Base-by-base conservation (phyloP, 53 echinoderm and acorn worm genomes). In the Temnopleurus reevesii region DNA sequence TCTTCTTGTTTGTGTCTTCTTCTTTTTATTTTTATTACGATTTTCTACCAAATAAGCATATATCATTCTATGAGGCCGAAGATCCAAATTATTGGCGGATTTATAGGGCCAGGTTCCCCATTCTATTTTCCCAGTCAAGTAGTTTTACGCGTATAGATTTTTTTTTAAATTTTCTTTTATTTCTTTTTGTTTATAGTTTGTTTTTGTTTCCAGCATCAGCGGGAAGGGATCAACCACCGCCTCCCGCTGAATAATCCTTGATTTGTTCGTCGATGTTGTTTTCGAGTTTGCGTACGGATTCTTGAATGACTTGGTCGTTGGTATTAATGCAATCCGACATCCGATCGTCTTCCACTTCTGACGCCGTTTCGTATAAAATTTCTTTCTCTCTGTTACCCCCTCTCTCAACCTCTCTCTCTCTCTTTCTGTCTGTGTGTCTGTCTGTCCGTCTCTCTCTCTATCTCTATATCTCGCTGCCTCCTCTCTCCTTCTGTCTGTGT, bases 341-440 rank as follows among this genome's bases (percentile, higher is more conserved):
- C 21, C 43, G 71, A 71, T 71, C 71, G 7, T 1, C 38, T 19
- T 41, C 71, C 38, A 33, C 63, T 63, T 18, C 31, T 3, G 5
- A 33, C 17, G 24, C 34, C 71, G n/a, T n/a, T n/a, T n/a, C n/a
- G n/a, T n/a, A n/a, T n/a, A n/a, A n/a, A n/a, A n/a, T n/a, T n/a
- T n/a, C n/a, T n/a, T n/a, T n/a, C n/a, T n/a, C 19, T 38, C 71
- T 71, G 31, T 35, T 19, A 71, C 4, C 7, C 30, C 12, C 79
- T 49, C 79, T 79, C 79, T 79, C 79, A 21, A n/a, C 49, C 27
- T 5, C 79, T 46, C 53, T 51, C 53, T 51, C 53, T 51, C 53
- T 51, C 53, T 51, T 15, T 51, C 8, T n/a, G n/a, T n/a, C n/a
- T n/a, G n/a, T n/a, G n/a, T n/a, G n/a, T n/a, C n/a, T n/a, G n/a